Conservation (phyloP, 2,888 invertebrate genomes). For the Piscicola geometra region DNA sequence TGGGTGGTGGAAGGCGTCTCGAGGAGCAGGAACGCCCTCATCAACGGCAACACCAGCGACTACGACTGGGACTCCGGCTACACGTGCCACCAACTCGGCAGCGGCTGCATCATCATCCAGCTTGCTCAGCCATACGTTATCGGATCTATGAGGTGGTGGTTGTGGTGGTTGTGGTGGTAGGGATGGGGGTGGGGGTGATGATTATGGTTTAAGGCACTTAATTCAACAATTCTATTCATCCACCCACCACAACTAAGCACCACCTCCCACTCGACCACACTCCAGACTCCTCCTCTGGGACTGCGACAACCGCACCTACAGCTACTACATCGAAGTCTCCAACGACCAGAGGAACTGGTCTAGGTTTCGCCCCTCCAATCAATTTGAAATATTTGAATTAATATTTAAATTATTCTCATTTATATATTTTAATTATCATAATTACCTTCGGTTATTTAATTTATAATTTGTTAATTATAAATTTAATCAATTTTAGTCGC, state of each 20-base stretch:
- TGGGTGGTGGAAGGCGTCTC: constrained; percentile 91
- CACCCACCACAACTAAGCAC: neutral
- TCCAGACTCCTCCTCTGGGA: constrained; percentile 84
- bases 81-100: constrained; percentile 78
- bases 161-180: neutral
- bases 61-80: constrained; percentile 99
- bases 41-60: constrained; percentile 88
- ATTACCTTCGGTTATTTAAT: no score
- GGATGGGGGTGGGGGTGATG: constrained; percentile 56
- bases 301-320: constrained; percentile 63
- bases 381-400: no score
- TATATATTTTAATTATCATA: no score
- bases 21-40: constrained; percentile 83
- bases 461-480: no score
- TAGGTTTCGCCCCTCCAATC: no score
- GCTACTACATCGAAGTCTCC: constrained; percentile 59
- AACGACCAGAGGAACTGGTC: constrained; percentile 57
- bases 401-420: no score
- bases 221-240: neutral
- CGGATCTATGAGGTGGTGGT: constrained; percentile 69
- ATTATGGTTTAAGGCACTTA: no score
- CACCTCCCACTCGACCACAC: constrained; percentile 3
- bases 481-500: no score
- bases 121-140: constrained; percentile 92
- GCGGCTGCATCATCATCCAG: constrained; percentile 89